These are phyloP conservation scores for Macrostomum lignano DNA, from an alignment of 1,140 invertebrate species.

Conservation along the genomic window DNA sequence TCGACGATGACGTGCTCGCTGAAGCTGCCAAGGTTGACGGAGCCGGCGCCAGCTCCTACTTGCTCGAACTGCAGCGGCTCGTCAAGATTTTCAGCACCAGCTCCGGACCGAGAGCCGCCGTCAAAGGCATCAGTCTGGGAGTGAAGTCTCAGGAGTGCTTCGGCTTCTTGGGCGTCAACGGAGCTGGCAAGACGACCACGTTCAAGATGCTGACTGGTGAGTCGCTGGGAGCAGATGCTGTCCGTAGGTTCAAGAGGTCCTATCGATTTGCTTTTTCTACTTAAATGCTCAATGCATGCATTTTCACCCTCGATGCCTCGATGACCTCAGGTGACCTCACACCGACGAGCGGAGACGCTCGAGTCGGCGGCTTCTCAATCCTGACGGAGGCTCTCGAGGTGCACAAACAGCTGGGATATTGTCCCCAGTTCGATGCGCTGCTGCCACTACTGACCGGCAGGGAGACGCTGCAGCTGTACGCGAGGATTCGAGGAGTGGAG, in stretches of 20 bases:
- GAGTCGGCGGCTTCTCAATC: conserved; percentile 18
- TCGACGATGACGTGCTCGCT: too few relatives aligned
- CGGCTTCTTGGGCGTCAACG: conserved; percentile 48
- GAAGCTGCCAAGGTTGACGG: too few relatives aligned
- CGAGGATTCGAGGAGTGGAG: conserved; percentile 38
- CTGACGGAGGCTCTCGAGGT: conserved; percentile 15
- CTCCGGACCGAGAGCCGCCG: conserved; percentile 31
- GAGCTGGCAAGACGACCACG: conserved; percentile 64
- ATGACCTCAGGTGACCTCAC: too few relatives aligned
- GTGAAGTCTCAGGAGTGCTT: conserved; percentile 50
- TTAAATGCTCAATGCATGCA: too few relatives aligned
- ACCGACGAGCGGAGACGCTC: conserved; percentile 36
- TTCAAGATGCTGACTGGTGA: conserved; percentile 55
- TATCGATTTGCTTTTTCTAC: too few relatives aligned
- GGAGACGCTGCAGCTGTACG: conserved; percentile 45
- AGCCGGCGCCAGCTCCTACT: too few relatives aligned
- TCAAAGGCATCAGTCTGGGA: conserved; percentile 40
- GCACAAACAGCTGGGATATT: conserved; percentile 29
- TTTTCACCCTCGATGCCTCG: too few relatives aligned
- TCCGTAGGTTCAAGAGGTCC: too few relatives aligned
- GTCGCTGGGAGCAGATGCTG: too few relatives aligned
- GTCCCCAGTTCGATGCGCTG: conserved; percentile 42
- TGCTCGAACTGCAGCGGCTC: too few relatives aligned
- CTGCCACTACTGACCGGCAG: conserved; percentile 46
- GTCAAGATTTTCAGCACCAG: too few relatives aligned